Percentiles rank a stretch among this genome's conserved stretches.
Conservation (phyloP, 2,797 vertebrate species). For the Tamandua tetradactyla region DNA sequence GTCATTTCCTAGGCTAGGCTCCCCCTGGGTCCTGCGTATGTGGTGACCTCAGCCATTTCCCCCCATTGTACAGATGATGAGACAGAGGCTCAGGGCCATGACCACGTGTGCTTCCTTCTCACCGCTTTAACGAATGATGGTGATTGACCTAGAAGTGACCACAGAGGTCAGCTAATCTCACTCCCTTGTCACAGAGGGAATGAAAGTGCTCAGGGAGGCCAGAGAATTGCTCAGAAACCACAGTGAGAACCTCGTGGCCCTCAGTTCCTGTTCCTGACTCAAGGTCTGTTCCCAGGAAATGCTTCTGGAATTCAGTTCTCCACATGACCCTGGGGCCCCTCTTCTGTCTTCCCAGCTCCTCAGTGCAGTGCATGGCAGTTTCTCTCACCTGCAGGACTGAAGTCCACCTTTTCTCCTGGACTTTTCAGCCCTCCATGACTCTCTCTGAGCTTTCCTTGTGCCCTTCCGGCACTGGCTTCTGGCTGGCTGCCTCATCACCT, state of each 20-base stretch:
- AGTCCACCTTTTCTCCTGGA: too few relatives aligned
- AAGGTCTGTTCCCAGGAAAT: background rate
- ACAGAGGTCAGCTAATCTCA: background rate
- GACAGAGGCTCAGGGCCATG: background rate
- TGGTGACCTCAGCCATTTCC: rapidly evolving
- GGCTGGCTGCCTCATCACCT: background rate
- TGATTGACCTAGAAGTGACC: rapidly evolving
- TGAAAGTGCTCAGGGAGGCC: background rate
- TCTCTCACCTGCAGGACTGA: background rate
- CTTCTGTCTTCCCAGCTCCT: background rate
- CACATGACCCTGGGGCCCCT: rapidly evolving
- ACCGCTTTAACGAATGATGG: background rate
- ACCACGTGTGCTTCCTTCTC: background rate
- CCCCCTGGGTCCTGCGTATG: rapidly evolving
- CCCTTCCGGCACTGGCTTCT: rapidly evolving
- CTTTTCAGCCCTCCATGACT: rapidly evolving
- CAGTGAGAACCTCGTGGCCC: background rate
- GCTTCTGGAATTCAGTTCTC: background rate
- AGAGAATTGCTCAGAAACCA: background rate
- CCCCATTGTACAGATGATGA: background rate
- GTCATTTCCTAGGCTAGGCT: too few relatives aligned
- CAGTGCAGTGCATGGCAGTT: background rate
- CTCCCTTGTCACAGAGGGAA: background rate
- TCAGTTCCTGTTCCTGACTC: background rate
- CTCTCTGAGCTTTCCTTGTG: background rate